Evolutionary conservation across 1,140 invertebrate species (phyloP).

Genomic region (Temnothorax nylanderi): DNA sequence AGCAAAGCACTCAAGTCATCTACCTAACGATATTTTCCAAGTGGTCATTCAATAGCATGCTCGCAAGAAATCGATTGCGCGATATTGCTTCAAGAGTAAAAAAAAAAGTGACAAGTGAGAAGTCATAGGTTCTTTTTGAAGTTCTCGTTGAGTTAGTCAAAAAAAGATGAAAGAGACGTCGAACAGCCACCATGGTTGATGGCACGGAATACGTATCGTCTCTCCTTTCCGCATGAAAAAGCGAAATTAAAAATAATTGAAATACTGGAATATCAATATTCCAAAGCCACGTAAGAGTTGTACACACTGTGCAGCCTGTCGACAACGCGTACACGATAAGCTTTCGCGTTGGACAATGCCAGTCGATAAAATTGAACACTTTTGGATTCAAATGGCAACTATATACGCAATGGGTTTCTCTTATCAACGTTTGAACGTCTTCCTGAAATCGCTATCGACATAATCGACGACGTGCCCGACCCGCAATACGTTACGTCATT

Average conservation of each 20-base stretch:
- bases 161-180: background rate
- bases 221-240: background rate
- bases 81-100: background rate
- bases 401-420: background rate
- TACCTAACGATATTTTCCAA: background rate
- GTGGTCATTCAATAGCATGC: background rate
- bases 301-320: background rate
- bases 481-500: background rate
- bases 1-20: background rate
- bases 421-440: background rate
- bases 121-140: slow-evolving; percentile 8
- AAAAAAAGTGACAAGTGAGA: background rate
- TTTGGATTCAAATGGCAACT: background rate
- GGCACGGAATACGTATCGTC: background rate
- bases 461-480: background rate
- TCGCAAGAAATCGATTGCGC: background rate
- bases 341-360: background rate
- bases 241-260: slow-evolving; percentile 4
- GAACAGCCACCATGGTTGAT: background rate
- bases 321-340: background rate
- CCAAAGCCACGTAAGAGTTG: slow-evolving; percentile 17
- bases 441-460: background rate
- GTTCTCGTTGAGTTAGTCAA: background rate
- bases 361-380: slow-evolving; percentile 13
- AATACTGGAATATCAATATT: background rate